Base-by-base conservation (phyloP, 2,888 invertebrate genomes). In the Drosophila histrio region DNA sequence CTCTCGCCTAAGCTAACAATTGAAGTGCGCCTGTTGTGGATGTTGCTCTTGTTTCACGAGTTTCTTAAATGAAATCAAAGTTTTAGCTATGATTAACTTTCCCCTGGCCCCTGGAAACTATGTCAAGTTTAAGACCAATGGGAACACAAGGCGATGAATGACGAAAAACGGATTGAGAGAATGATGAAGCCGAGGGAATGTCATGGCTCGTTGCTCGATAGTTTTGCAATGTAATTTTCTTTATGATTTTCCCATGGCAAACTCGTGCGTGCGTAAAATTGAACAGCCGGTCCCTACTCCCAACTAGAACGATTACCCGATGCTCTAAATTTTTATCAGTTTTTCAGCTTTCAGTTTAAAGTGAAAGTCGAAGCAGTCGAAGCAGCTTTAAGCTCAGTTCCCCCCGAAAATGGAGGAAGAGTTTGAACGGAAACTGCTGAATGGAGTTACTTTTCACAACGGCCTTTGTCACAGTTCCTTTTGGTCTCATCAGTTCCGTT, bases 221-320 rank as follows among this genome's bases (percentile, higher is more conserved):
- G 82, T 87, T 82, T 61, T 71, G 64, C 49, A 66, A 61, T 64
- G 66, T 78, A 78, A 81, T 81, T 84, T 81, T 84, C 85, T 74
- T 78, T 84, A 75, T 81, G 82, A 80, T 86, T 82, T 71, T 70
- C 56, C 76, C 80, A 41, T 61, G 43, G 63, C 24, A 72, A 86
- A 74, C 46, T 69, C 82, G 84, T 72, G 85, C 87, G 85, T 82
- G 82, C 82, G 82, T 75, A 81, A 82, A 82, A 82, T 82, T 82
- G 84, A 82, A 84, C 59, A 62, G 56, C 53, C 49, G 28, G 34
- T 19, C 46, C 49, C 46, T 15, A 24, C 15, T 28, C 8, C 53
- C 26, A 56, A 34, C 46, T 34, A 41, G 44, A 67, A 63, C 28
- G 58, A 26, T 30, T 53, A 50, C 63, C 43, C 56, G 44, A 28